A percentile compares a stretch with the other conserved stretches of the same genome.
Evolutionary conservation across 2,888 invertebrate genomes (phyloP).

Genomic region (Crocallis elinguaria): DNA sequence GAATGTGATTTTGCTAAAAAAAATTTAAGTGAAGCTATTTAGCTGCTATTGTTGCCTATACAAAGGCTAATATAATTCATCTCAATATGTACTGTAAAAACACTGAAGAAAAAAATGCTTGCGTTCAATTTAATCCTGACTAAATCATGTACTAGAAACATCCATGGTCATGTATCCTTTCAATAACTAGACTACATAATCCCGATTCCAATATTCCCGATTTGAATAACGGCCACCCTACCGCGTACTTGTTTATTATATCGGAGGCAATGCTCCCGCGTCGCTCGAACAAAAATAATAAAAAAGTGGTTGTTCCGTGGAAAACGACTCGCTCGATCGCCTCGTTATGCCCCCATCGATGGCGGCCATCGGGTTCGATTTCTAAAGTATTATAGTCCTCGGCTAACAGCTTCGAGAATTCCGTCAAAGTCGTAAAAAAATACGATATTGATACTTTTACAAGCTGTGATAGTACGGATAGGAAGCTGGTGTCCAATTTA

Average conservation of each 20-base stretch:
- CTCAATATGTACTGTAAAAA: too few relatives aligned
- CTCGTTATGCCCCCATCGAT: conserved; percentile 68
- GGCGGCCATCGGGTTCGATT: conserved; percentile 43
- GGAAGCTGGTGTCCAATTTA: neutral
- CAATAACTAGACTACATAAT: too few relatives aligned
- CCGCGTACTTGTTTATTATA: conserved; percentile 63
- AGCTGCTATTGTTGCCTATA: too few relatives aligned
- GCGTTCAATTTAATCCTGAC: too few relatives aligned
- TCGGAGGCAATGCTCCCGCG: conserved; percentile 76
- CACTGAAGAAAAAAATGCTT: too few relatives aligned
- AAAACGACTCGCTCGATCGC: conserved; percentile 70
- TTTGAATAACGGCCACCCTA: conserved; percentile 49
- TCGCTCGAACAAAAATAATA: conserved; percentile 68
- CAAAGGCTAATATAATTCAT: too few relatives aligned
- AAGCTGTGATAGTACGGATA: neutral
- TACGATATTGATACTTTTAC: conserved; percentile 7
- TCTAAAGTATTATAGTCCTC: conserved; percentile 20
- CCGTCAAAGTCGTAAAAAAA: conserved; percentile 12
- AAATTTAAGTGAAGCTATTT: too few relatives aligned
- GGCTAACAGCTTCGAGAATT: conserved; percentile 8
- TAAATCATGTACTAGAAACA: too few relatives aligned
- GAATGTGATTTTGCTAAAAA: too few relatives aligned
- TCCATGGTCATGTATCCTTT: too few relatives aligned
- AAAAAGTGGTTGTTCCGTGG: conserved; percentile 70
- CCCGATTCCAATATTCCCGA: neutral